Evolutionary conservation across 53 echinoderm and acorn worm genomes (phyloP).

Genomic region (Temnopleurus reevesii): DNA sequence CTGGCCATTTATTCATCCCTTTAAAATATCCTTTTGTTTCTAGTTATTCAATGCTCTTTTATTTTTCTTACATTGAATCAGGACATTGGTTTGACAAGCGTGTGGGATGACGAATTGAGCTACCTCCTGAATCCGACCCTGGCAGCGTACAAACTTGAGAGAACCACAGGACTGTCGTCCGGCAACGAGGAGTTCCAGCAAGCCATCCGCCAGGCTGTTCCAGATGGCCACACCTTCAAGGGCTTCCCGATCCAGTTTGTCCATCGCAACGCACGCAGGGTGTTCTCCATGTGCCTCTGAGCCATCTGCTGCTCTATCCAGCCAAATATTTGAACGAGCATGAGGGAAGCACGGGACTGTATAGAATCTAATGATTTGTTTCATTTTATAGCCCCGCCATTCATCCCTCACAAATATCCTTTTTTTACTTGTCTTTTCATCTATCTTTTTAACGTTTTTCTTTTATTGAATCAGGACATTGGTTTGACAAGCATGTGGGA

Average conservation of each 20-base stretch:
- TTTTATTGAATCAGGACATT: conserved; percentile 69
- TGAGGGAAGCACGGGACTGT: not conserved
- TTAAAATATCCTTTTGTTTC: not conserved
- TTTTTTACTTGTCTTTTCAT: not conserved
- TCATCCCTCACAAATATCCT: not conserved
- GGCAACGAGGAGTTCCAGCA: conserved; percentile 99
- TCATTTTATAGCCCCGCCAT: not conserved
- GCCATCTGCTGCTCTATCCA: too few relatives aligned
- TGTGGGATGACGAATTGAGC: conserved; percentile 92
- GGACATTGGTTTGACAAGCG: conserved; percentile 89
- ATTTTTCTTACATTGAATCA: conserved; percentile 28
- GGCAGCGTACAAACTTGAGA: conserved; percentile 92
- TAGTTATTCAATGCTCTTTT: not conserved
- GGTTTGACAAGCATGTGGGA: conserved; percentile 95
- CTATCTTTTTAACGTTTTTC: not conserved
- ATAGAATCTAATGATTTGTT: not conserved
- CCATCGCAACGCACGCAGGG: conserved; percentile 89
- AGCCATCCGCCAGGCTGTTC: conserved; percentile 87
- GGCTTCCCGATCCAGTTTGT: conserved; percentile 99
- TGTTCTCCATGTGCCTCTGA: conserved; percentile 86
- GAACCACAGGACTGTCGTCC: conserved; percentile 77
- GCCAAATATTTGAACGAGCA: too few relatives aligned
- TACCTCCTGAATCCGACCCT: conserved; percentile 91
- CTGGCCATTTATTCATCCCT: too few relatives aligned
- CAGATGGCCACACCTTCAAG: conserved; percentile 98